Evolutionary conservation across 2,113 vertebrate genomes (phyloP), one percentile per base, ranked within the genome.

Genomic region (Hippocampus zosterae): DNA sequence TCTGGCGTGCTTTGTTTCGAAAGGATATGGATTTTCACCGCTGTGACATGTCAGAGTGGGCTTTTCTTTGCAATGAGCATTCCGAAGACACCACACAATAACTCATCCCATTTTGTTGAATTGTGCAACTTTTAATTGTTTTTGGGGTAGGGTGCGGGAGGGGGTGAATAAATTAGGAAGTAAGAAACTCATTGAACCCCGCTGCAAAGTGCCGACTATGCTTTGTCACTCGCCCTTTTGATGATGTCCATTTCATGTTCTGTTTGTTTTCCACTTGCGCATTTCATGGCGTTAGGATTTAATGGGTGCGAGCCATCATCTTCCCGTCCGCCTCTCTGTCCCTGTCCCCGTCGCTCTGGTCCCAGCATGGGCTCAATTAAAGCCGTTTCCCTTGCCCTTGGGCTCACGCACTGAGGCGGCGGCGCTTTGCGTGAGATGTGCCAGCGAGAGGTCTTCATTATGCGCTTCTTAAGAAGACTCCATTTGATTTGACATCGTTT

Each of bases 401-500:
- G 62, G 81, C 68, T 70, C 25, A 29, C 1, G 50, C 62, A 40
- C 52, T 57, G 40, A 13, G 73, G 63, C 73, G 69, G 80, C 85
- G 68, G 79, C 76, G 78, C 66, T 76, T 71, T 70, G 72, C 84
- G 55, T 78, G 72, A 60, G 56, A 74, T 56, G 62, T 75, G 72
- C 76, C 81, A 63, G 65, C 61, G 78, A 83, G 83, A 87, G 80
- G 75, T 81, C 85, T 84, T 88, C 73, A 88, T 90, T 87, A 84
- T 79, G 71, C 78, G 50, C 85, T 79, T 72, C 76, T 79, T 84
- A 78, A 76, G 81, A 66, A 68, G 75, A 85, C 84, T 85, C 84
- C 65, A 89, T 87, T 90, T 88, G 88, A 90, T 88, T 84, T 87
- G 87, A 91, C 87, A 88, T 78, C 81, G 83, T 90, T 89, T 86